These are phyloP conservation scores for Leptocoma aspasia DNA, from an alignment of 2,113 vertebrate genomes.

Conservation along the genomic window DNA sequence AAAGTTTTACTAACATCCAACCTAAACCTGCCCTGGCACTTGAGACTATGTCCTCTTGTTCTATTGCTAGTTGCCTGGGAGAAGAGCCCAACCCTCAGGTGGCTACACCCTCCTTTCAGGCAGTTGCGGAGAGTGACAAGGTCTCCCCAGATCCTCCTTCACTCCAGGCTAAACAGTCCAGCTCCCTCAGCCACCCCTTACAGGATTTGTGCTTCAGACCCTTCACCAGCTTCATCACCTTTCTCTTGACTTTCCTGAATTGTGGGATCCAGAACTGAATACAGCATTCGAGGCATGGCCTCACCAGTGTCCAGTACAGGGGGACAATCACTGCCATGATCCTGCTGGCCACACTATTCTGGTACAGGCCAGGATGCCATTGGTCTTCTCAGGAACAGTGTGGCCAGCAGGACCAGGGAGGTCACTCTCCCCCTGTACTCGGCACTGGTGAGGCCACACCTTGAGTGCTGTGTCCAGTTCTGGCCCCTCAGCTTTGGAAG, in stretches of 20 bases:
- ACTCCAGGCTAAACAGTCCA: background rate
- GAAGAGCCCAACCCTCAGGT: background rate
- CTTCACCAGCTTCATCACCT: rapidly evolving
- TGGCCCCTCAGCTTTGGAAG: background rate
- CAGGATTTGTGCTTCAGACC: background rate
- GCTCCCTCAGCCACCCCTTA: background rate
- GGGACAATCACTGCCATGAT: background rate
- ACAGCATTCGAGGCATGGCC: background rate
- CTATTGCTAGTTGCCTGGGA: background rate
- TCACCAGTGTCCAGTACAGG: background rate
- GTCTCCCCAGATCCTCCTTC: background rate
- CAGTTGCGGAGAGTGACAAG: background rate
- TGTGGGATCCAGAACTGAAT: background rate
- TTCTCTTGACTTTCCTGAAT: background rate
- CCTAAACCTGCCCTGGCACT: background rate
- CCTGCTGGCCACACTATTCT: background rate
- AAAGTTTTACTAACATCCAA: background rate
- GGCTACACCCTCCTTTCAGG: no score
- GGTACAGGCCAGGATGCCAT: background rate
- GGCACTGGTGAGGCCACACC: background rate
- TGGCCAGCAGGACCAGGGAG: background rate
- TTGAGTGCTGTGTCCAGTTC: rapidly evolving
- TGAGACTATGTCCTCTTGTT: background rate
- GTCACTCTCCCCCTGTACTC: background rate
- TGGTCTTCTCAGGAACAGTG: background rate